These are phyloP conservation scores for Talpa occidentalis DNA, from an alignment of 2,113 vertebrate species.

Conservation along the genomic window DNA sequence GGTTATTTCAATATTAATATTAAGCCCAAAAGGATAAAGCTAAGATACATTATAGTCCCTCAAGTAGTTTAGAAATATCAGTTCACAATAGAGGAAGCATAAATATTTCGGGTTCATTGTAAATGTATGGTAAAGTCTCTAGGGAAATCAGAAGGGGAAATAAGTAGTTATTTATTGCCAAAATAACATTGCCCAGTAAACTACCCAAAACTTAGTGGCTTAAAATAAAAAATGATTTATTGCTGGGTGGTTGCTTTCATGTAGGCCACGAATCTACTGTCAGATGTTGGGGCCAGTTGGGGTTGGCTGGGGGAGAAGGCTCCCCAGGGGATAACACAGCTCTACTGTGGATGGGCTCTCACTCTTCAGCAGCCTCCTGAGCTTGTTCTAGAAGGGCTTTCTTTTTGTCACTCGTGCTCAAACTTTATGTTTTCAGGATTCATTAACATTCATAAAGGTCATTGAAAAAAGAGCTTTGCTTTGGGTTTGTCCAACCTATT, in stretches of 20 bases:
- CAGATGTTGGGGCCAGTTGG: background rate
- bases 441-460: background rate
- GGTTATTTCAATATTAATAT: conserved; percentile 5
- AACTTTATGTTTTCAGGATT: background rate
- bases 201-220: background rate
- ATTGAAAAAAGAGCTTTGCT: background rate
- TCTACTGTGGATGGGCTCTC: background rate
- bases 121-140: background rate
- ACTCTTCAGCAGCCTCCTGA: background rate
- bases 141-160: background rate
- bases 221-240: conserved; percentile 24
- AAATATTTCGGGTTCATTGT: background rate
- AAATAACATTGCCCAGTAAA: background rate
- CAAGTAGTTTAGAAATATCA: conserved; percentile 34
- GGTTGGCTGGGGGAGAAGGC: background rate
- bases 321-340: background rate
- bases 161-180: background rate
- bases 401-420: background rate
- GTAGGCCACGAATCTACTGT: background rate
- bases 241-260: background rate
- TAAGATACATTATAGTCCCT: background rate
- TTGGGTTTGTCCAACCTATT: background rate
- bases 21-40: background rate
- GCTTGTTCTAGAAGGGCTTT: background rate
- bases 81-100: background rate